phyloP scores from a whole-genome alignment of 2,888 invertebrate genomes.

The Hypomecis punctinalis region DNA sequence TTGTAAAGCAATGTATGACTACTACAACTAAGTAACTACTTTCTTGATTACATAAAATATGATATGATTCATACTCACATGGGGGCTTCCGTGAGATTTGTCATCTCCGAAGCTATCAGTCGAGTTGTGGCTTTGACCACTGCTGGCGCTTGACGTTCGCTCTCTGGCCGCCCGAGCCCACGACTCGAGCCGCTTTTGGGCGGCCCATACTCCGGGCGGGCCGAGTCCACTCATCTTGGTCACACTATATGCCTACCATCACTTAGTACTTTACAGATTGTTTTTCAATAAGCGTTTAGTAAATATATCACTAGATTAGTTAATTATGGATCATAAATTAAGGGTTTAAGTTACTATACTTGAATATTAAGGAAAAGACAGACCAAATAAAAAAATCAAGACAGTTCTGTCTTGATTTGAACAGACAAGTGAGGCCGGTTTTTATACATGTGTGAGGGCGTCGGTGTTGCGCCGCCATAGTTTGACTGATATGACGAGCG shows the following conservation, averaged over 20 bases:
- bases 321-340: too few relatives aligned
- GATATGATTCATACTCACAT: constrained; percentile 59
- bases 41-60: too few relatives aligned
- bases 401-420: too few relatives aligned
- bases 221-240: constrained; percentile 87
- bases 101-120: constrained; percentile 82
- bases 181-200: constrained; percentile 90
- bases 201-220: constrained; percentile 91
- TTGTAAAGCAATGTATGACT: too few relatives aligned
- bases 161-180: constrained; percentile 91
- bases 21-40: too few relatives aligned
- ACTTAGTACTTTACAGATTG: constrained; percentile 38
- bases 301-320: not conserved
- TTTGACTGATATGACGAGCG: too few relatives aligned
- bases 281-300: constrained; percentile 2
- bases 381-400: too few relatives aligned
- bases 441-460: too few relatives aligned
- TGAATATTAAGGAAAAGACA: too few relatives aligned
- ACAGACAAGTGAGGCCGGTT: too few relatives aligned
- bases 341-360: too few relatives aligned
- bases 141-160: constrained; percentile 83
- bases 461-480: too few relatives aligned
- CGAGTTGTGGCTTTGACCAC: constrained; percentile 84
- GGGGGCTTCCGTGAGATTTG: constrained; percentile 76
- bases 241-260: constrained; percentile 50